Base-by-base conservation (phyloP, 2,797 vertebrate species). In the Phoebastria nigripes region DNA sequence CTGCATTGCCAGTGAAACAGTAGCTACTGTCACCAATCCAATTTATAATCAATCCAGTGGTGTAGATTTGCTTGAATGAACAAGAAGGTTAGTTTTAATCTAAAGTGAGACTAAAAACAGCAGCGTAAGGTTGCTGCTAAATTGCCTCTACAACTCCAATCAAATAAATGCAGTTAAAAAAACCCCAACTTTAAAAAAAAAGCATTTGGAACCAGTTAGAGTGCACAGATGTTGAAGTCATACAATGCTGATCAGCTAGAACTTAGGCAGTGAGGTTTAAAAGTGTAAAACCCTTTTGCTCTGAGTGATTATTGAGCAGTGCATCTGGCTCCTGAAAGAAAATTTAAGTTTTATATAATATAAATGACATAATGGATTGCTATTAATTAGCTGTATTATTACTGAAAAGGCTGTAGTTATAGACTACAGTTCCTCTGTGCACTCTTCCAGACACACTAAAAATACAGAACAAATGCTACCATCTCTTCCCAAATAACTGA, bases 331-430 rank as follows among this genome's bases (percentile, higher is more conserved):
- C 24, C 62, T 94, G 52, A 77, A 92, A 87, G 58, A 93, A 84
- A 95, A 95, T 26, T 82, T 83, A 81, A 67, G 47, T 73, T 95
- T 94, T 73, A 84, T 89, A 80, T 67, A 55, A 8, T 52, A 47
- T 76, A 82, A 90, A 85, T 82, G 28, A 77, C 61, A 95, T 63
- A 96, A 94, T 59, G n/a, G 37, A 87, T 90, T 92, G 74, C 15
- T 84, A 80, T 85, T 95, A 94, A 90, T 96, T 94, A 93, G 39
- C 62, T 89, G n/a, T n/a, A 58, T 84, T 94, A 84, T 94, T 92
- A 58, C 44, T 66, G 55, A 74, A 80, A 78, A 44, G 41, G 16
- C 58, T 87, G 46, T 29, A 55, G 51, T 79, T 82, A 65, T 5
- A 82, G 72, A 26, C 54, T 66, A 26, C 35, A 20, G 58, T 47